Percentiles rank a stretch among this genome's conserved stretches.
These are phyloP conservation scores for Paramacrobiotus metropolitanus DNA, from an alignment of 1,140 invertebrate species.

Conservation along the genomic window DNA sequence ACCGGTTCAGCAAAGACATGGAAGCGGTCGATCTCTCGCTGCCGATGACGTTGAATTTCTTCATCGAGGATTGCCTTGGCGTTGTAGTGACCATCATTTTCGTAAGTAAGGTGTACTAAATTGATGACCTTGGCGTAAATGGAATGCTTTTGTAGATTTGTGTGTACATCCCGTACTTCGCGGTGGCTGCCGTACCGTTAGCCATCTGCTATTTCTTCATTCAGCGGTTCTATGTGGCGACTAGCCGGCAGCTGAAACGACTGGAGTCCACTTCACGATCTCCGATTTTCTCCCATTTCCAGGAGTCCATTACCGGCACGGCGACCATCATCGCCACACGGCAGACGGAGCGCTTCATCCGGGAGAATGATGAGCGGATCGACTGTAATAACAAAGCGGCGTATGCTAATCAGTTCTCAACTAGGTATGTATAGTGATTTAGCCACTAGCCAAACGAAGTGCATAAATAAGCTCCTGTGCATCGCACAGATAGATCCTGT, in stretches of 20 bases:
- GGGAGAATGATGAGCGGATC: constrained; percentile 15
- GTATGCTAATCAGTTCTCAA: constrained; percentile 14
- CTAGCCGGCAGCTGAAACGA: constrained; percentile 30
- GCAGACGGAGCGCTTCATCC: constrained; percentile 17
- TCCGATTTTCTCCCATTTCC: constrained; percentile 30
- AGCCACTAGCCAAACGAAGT: too few species aligned
- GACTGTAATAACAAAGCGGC: constrained; percentile 19
- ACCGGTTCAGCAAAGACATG: too few species aligned
- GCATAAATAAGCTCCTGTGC: not conserved
- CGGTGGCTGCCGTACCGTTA: constrained; percentile 59
- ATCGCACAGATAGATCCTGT: too few species aligned
- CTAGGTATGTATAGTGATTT: too few species aligned
- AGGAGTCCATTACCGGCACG: constrained; percentile 25
- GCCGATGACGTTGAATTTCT: constrained; percentile 16
- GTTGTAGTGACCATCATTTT: too few species aligned
- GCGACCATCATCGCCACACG: constrained; percentile 24
- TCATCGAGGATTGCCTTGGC: constrained; percentile 11
- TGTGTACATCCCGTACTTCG: too few species aligned
- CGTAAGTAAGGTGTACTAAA: constrained; percentile 22
- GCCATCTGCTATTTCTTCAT: constrained; percentile 65
- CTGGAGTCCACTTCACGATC: constrained; percentile 28
- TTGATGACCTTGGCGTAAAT: too few species aligned
- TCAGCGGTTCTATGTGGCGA: constrained; percentile 29
- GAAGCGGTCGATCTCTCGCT: constrained; percentile 18
- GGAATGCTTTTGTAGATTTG: too few species aligned